Percentiles rank a stretch among this genome's conserved stretches.
Evolutionary conservation across 2,113 vertebrate species (phyloP).

Genomic region (Atlantisia rogersi): DNA sequence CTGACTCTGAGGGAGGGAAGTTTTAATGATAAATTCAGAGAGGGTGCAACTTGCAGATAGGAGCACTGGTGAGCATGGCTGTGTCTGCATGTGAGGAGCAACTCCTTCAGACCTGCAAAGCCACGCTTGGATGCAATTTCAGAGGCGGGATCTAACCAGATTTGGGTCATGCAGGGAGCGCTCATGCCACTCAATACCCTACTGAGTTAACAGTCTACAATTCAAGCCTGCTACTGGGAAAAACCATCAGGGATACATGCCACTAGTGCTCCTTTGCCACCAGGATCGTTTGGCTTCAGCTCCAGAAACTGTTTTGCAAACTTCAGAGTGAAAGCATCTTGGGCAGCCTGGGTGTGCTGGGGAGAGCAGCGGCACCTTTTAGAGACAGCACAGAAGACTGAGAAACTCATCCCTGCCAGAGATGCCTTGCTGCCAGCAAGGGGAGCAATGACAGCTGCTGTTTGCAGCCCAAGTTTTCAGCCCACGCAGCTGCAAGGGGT

Average conservation of each 20-base stretch:
- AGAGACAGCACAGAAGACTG: background rate
- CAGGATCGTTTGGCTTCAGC: background rate
- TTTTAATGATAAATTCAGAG: background rate
- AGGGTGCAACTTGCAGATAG: background rate
- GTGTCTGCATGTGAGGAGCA: background rate
- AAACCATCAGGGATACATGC: rapidly evolving
- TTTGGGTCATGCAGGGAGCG: background rate
- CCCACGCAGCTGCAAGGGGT: background rate
- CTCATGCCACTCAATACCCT: background rate
- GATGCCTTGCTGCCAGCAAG: background rate
- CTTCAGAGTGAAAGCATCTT: background rate
- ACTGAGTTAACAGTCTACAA: background rate
- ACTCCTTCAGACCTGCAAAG: rapidly evolving
- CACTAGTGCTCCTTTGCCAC: background rate
- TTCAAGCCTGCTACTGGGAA: background rate
- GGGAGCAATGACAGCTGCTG: background rate
- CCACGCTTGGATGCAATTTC: background rate
- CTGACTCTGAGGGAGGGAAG: background rate
- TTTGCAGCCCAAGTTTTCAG: background rate
- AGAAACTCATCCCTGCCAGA: background rate
- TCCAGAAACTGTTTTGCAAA: background rate
- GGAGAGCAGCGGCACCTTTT: background rate
- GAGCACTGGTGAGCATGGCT: rapidly evolving
- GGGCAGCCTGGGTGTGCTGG: background rate
- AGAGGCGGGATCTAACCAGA: background rate